Percentiles rank a stretch among this genome's conserved stretches.
These are phyloP conservation scores for Rhea pennata DNA, from an alignment of 2,113 vertebrate species.

Conservation along the genomic window DNA sequence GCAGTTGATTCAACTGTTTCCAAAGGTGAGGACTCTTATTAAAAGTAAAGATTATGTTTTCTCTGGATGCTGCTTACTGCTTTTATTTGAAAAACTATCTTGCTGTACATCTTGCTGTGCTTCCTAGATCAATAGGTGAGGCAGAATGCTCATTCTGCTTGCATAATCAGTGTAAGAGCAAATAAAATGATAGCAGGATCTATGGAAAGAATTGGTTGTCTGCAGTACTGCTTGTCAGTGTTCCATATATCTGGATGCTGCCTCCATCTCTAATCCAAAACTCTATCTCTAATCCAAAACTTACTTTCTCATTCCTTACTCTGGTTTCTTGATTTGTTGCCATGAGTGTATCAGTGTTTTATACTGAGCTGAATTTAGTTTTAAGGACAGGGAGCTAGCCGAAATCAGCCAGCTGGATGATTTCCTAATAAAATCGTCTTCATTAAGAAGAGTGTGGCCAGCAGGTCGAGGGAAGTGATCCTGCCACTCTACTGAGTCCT, in stretches of 20 bases:
- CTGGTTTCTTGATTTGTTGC: neutral
- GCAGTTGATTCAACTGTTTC: neutral
- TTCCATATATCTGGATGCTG: neutral
- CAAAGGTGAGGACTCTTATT: neutral
- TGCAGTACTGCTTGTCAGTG: neutral
- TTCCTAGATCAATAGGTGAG: neutral
- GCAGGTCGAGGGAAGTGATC: too few relatives aligned
- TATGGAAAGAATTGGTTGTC: neutral
- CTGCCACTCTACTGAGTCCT: too few relatives aligned
- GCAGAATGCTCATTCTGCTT: neutral
- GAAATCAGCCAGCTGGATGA: too few relatives aligned
- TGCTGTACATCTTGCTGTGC: neutral
- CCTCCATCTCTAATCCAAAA: neutral
- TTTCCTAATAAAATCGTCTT: too few relatives aligned
- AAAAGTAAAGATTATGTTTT: neutral
- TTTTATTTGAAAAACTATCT: neutral
- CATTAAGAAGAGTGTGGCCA: too few relatives aligned
- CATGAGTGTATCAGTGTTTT: neutral
- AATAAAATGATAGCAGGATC: neutral
- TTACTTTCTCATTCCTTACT: neutral
- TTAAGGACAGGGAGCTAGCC: neutral
- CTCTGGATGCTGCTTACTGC: accelerated
- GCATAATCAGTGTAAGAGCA: neutral
- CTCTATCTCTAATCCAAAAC: neutral
- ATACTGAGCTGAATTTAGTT: neutral